These are phyloP conservation scores for Salvelinus sp. DNA, from an alignment of 2,113 vertebrate species.

Conservation along the genomic window DNA sequence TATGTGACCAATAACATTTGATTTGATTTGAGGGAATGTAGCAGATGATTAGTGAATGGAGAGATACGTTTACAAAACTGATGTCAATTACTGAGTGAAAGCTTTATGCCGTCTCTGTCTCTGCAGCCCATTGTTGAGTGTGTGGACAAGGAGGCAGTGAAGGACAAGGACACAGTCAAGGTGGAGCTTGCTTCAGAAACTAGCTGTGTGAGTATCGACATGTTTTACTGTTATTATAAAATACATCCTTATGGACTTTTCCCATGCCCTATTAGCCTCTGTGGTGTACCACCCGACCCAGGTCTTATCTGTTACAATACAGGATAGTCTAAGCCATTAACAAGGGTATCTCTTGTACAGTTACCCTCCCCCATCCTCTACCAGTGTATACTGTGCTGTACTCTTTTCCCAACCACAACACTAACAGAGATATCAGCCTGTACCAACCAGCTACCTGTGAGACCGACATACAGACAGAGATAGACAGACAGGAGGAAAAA, in stretches of 20 bases:
- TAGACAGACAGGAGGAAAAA: background rate
- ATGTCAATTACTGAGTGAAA: too few relatives aligned
- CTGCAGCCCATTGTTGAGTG: constrained; percentile 45
- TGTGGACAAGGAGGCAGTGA: constrained; percentile 37
- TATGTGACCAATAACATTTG: too few relatives aligned
- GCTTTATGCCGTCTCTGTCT: constrained; percentile 12
- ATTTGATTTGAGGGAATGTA: background rate
- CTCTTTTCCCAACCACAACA: background rate
- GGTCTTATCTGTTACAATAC: too few relatives aligned
- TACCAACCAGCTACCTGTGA: background rate
- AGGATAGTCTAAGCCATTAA: too few relatives aligned
- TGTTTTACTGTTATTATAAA: too few relatives aligned
- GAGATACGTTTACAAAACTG: background rate
- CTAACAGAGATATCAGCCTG: constrained; percentile 5
- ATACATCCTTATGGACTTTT: too few relatives aligned
- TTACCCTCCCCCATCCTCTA: background rate
- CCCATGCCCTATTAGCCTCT: too few relatives aligned
- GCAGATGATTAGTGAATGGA: background rate
- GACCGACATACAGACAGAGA: background rate
- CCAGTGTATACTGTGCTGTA: background rate
- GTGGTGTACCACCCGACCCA: too few relatives aligned
- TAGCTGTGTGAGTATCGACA: constrained; percentile 56
- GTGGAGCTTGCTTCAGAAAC: background rate
- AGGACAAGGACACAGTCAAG: constrained; percentile 22
- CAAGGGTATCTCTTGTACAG: too few relatives aligned